Base-by-base conservation (phyloP, 2,888 invertebrate species). In the Zaprionus obscuricornis region DNA sequence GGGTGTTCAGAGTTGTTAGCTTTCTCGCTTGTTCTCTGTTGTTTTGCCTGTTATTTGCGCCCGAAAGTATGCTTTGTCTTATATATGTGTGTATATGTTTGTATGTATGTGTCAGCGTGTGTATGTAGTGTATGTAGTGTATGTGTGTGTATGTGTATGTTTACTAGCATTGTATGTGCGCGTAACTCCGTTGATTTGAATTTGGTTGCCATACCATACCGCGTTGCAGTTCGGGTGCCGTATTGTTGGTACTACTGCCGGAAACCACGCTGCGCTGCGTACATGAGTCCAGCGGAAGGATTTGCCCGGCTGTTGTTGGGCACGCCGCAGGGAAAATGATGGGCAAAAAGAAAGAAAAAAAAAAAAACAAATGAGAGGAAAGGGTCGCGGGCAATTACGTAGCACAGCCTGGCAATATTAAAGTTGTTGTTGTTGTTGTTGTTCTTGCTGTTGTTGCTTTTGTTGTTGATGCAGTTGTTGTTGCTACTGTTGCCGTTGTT, bases 21-120 rank as follows among this genome's bases (percentile, higher is more conserved):
- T 54, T 69, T 76, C 82, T 50, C 60, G 72, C 66, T 60, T 56
- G 55, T 55, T 66, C n/a, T 49, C 60, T 60, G 62, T 66, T 63
- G 62, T 62, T 67, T 52, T 59, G 66, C 46, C 57, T 71, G 83
- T 77, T 85, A 85, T 84, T 82, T 81, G 82, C 84, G 66, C 74
- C 67, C 58, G 31, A 84, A 86, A 82, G 74, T 84, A 86, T 84
- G 86, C 85, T 76, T 72, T 78, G 83, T 69, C 69, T 85, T 81
- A 52, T 55, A 57, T 50, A 29, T 26, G 42, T 31, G 20, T 8
- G 33, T 16, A 33, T 20, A 24, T 20, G 29, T 14, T 11, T 17
- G 20, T 6, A 24, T 31, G 22, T 5, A 8, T 22, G 18, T 14
- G 14, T 52, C 34, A 17, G 22, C 18, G 18, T 20, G 8, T 13